Base-by-base conservation (phyloP, 2,797 vertebrate genomes). In the Phyllotis vaccarum region DNA sequence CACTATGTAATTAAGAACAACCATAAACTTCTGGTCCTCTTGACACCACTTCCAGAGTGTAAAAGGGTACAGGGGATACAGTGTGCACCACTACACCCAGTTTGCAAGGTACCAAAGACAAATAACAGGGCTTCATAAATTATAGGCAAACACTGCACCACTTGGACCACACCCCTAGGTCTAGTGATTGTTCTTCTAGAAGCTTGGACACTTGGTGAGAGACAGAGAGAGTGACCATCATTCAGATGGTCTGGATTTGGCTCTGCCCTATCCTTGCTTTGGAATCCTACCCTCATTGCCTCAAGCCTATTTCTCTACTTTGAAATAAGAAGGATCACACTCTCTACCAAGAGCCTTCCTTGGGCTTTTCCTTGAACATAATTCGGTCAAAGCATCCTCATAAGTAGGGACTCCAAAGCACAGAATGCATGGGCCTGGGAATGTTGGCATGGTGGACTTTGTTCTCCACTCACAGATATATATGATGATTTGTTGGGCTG, bases 391-490 rank as follows among this genome's bases (percentile, higher is more conserved):
- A 49, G 5, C 46, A 16, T 66, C 46, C 43, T 49, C 60, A 46
- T 49, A 22, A 6, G 29, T 6, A 7, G 29, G 19, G 0, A 29
- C 17, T 66, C 19, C 40, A 64, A n/a, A 9, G 21, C 22, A 27
- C 54, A 81, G n/a, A 29, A 49, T 31, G 16, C 40, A 29, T n/a
- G 60, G 60, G 17, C 11, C 29, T 64, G 27, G 60, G 6, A 5
- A 46, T 43, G 58, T 9, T 10, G 37, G 22, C 56, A 56, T 10
- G 24, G 24, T 62, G 58, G 40, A 16, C 19, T 60, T 64, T 49
- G 19, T 27, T 37, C 62, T 34, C 60, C 4, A 60, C 37, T 68
- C 43, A 1, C 14, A 0, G 34, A 17, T 0, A 0, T 13, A 17
- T 10, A 6, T 19, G 11, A 2, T 22, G 66, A 46, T 17, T 37